Base-by-base conservation (phyloP, 2,113 vertebrate species). In the Nematolebias whitei region DNA sequence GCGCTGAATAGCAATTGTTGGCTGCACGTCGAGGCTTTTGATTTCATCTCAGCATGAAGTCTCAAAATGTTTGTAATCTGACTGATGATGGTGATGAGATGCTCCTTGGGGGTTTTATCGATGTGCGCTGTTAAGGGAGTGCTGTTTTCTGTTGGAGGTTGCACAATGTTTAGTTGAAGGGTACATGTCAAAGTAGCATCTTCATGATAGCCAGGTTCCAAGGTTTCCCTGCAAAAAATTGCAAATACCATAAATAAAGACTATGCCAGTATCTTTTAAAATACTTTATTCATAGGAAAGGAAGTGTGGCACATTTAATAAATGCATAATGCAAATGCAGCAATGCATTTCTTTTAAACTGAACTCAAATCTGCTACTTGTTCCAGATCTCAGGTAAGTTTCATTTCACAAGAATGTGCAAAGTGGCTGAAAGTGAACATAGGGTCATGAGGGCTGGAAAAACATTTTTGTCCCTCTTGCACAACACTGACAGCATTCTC, bases 401-500 rank as follows among this genome's bases (percentile, higher is more conserved):
- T 14, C 44, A 50, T 47, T 73, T 85, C 68, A 78, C 40, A 60
- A 68, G 68, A 63, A 68, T 47, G 56, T 73, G 63, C 6, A 14
- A 74, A 62, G 50, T 53, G 29, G 52, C 24, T 52, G 41, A 65
- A 43, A 8, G 29, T 52, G 39, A 58, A 57, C 63, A 52, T n/a
- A 2, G 1, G 51, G 58, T 84, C 74, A 76, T 49, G 66, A 66
- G 49, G 18, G 50, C 23, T 19, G 20, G 55, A 39, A 56, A 68
- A 63, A 73, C 19, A 57, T 35, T 51, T 48, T 66, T 58, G 51
- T 23, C 41, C 68, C 53, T 72, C 62, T 87, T 86, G 73, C 78
- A 77, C 72, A 81, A 87, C 65, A 84, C 70, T 60, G 78, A 61
- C 70, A 38, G 29, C 51, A 29, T 70, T 73, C 61, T 82, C 61